phyloP scores from a whole-genome alignment of 2,797 vertebrate species.

The Helarctos malayanus region DNA sequence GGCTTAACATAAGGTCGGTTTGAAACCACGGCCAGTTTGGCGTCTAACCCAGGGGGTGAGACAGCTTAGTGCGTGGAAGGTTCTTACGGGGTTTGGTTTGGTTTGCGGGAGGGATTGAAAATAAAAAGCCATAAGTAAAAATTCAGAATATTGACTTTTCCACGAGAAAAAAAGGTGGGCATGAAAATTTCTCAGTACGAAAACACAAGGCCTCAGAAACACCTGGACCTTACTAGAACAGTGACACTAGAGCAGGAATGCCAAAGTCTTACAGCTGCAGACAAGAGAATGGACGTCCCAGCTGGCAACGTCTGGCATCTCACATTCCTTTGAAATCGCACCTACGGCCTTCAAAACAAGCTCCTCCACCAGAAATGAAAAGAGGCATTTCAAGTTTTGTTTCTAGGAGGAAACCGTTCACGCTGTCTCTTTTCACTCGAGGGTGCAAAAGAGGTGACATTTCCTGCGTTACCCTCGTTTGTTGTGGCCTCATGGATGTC shows the following conservation, averaged over 20 bases:
- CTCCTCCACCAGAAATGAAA: constrained; percentile 32
- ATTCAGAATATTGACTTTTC: constrained; percentile 33
- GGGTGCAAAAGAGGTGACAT: constrained; percentile 30
- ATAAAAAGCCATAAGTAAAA: not conserved
- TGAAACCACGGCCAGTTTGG: not conserved
- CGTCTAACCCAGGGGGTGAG: not conserved
- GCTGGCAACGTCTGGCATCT: not conserved
- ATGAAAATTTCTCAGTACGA: not conserved
- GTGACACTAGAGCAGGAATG: constrained; percentile 21
- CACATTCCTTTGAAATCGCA: constrained; percentile 38
- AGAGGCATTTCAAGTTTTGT: constrained; percentile 45
- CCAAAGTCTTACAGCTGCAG: constrained; percentile 43
- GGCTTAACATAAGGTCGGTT: constrained; percentile 96
- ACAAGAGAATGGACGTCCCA: not conserved
- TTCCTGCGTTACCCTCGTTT: constrained; percentile 58
- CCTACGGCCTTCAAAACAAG: not conserved
- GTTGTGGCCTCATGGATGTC: not conserved
- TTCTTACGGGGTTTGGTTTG: not conserved
- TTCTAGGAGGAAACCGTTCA: not conserved
- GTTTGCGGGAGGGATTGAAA: not conserved
- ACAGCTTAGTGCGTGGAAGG: not conserved
- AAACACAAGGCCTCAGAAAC: constrained; percentile 32
- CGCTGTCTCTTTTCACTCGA: not conserved
- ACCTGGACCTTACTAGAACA: not conserved
- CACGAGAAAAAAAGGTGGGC: not conserved